Percentiles rank a stretch among this genome's conserved stretches.
These are phyloP conservation scores for Cyphomyrus plagiostoma DNA, from an alignment of 2,113 vertebrate genomes.

Conservation along the genomic window DNA sequence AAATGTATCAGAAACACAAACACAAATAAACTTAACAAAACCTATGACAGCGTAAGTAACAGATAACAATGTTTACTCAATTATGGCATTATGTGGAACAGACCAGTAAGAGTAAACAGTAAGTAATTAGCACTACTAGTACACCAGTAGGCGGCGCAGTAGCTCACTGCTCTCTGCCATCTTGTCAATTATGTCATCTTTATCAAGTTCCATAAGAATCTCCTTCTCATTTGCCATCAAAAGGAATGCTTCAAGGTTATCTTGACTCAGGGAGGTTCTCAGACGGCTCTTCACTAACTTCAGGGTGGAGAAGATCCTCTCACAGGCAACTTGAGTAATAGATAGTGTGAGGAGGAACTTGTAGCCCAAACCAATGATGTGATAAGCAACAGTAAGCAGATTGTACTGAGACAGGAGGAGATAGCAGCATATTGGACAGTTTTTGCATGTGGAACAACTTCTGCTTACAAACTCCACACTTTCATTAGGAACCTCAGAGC, in stretches of 20 bases:
- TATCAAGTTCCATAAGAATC: no score
- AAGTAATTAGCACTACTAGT: not conserved
- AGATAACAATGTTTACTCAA: not conserved
- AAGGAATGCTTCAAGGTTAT: no score
- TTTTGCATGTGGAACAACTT: constrained; percentile 26
- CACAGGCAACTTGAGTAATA: not conserved
- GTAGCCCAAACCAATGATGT: not conserved
- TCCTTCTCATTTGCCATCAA: no score
- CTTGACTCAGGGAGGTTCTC: no score
- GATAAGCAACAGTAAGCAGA: not conserved
- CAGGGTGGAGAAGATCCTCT: no score
- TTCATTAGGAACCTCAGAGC: constrained; percentile 10
- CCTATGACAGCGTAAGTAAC: not conserved
- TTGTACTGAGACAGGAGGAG: constrained; percentile 17
- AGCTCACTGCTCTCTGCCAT: no score
- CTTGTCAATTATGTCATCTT: no score
- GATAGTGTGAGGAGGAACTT: not conserved
- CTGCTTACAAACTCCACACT: constrained; percentile 8
- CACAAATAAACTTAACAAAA: not conserved
- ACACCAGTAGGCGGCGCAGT: no score
- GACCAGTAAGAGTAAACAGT: not conserved
- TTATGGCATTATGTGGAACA: not conserved
- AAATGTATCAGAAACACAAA: constrained; percentile 9
- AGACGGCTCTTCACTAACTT: no score
- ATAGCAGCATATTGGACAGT: constrained; percentile 23